Percentiles rank a stretch among this genome's conserved stretches.
Evolutionary conservation across 2,888 invertebrate genomes (phyloP).

Genomic region (Chrysolina oricalcia): DNA sequence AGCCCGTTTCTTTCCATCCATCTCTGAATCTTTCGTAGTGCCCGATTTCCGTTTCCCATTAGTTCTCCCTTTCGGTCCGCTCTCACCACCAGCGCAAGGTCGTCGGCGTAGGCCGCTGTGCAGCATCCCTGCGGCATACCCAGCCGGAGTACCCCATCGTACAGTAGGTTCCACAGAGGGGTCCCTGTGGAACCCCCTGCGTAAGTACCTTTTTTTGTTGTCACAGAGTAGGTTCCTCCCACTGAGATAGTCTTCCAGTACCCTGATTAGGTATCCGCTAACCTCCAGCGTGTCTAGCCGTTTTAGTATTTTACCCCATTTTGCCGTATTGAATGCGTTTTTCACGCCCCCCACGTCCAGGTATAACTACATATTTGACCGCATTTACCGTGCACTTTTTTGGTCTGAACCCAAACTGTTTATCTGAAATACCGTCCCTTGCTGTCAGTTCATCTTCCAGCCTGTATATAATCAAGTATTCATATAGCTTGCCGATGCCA

Average conservation of each 20-base stretch:
- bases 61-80: slow-evolving; percentile 19
- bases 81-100: slow-evolving; percentile 29
- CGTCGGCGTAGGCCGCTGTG: slow-evolving; percentile 40
- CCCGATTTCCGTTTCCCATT: not conserved
- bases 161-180: slow-evolving; percentile 37
- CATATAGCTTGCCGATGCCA: slow-evolving; percentile 40
- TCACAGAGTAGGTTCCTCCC: slow-evolving; percentile 6
- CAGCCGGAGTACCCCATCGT: slow-evolving; percentile 32
- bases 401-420: slow-evolving; percentile 24
- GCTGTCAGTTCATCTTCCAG: slow-evolving; percentile 20
- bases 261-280: slow-evolving; percentile 13
- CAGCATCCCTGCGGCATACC: slow-evolving; percentile 11
- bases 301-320: slow-evolving; percentile 15
- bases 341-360: slow-evolving; percentile 11
- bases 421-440: slow-evolving; percentile 14
- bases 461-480: slow-evolving; percentile 31
- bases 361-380: not conserved
- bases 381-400: slow-evolving; percentile 27
- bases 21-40: slow-evolving; percentile 6
- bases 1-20: slow-evolving; percentile 32
- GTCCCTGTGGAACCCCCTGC: slow-evolving; percentile 39
- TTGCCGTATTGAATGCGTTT: slow-evolving; percentile 18
- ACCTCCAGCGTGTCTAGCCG: not conserved
- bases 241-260: slow-evolving; percentile 3
- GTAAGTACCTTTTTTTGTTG: not conserved